Percentiles rank a stretch among this genome's conserved stretches.
phyloP scores from a whole-genome alignment of 2,888 invertebrate genomes.

The Tetheella fluctuosa region DNA sequence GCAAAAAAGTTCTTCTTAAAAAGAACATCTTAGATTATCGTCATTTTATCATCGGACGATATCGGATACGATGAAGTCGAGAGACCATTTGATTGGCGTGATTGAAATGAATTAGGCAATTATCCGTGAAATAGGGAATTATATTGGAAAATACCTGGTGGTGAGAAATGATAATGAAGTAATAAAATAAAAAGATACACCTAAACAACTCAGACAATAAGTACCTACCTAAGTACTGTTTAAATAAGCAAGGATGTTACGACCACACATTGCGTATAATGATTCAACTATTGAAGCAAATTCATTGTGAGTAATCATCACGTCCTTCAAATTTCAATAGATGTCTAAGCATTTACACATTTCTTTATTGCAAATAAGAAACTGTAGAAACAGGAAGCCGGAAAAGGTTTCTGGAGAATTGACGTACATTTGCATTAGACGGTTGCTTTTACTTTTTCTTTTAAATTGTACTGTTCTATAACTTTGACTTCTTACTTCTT shows the following conservation, averaged over 20 bases:
- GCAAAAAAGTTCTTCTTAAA: not conserved
- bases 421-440: no score
- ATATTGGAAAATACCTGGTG: no score
- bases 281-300: conserved; percentile 8
- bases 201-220: not conserved
- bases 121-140: no score
- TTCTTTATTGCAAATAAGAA: not conserved
- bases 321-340: not conserved
- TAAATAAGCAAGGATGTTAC: not conserved
- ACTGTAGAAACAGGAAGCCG: no score
- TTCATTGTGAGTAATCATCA: not conserved
- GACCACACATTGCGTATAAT: conserved; percentile 5
- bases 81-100: no score
- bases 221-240: not conserved
- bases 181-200: not conserved
- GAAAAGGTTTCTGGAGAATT: no score
- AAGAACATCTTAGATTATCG: no score
- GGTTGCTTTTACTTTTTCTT: not conserved
- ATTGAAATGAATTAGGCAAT: no score
- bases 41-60: no score
- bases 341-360: not conserved
- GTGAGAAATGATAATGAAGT: no score
- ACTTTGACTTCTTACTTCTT: not conserved
- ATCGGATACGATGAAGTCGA: no score
- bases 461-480: not conserved